A percentile compares a stretch with the other conserved stretches of the same genome.
Conservation (phyloP, 1,140 invertebrate species). For the Psilanteris sp. region DNA sequence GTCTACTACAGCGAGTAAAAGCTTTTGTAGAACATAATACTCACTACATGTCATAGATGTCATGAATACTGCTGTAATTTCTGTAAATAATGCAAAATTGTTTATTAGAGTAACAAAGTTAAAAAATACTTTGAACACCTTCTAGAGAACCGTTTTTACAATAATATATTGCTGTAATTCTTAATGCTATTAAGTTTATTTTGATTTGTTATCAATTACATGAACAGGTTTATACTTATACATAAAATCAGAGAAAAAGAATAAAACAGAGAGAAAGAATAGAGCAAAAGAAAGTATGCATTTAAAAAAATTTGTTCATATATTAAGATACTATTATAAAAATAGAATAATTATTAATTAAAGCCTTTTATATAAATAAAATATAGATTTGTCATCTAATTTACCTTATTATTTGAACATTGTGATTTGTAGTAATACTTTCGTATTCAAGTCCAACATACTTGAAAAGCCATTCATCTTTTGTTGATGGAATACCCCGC, state of each 20-base stretch:
- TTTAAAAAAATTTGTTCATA: no score
- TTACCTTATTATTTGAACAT: constrained; percentile 19
- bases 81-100: constrained; percentile 71
- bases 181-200: no score
- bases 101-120: constrained; percentile 10
- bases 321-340: no score
- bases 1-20: constrained; percentile 35
- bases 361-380: neutral
- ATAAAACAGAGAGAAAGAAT: no score
- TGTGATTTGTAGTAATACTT: constrained; percentile 3
- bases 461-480: constrained; percentile 20
- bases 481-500: no score
- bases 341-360: no score
- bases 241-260: no score
- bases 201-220: no score
- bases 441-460: constrained; percentile 15
- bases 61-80: constrained; percentile 80
- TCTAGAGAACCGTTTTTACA: no score
- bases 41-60: constrained; percentile 81
- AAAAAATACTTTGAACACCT: neutral
- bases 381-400: neutral
- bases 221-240: no score
- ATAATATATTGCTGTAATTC: neutral
- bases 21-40: constrained; percentile 69
- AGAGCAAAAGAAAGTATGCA: no score